These are phyloP conservation scores for Gallinago media DNA, from an alignment of 2,113 vertebrate genomes.

Conservation along the genomic window DNA sequence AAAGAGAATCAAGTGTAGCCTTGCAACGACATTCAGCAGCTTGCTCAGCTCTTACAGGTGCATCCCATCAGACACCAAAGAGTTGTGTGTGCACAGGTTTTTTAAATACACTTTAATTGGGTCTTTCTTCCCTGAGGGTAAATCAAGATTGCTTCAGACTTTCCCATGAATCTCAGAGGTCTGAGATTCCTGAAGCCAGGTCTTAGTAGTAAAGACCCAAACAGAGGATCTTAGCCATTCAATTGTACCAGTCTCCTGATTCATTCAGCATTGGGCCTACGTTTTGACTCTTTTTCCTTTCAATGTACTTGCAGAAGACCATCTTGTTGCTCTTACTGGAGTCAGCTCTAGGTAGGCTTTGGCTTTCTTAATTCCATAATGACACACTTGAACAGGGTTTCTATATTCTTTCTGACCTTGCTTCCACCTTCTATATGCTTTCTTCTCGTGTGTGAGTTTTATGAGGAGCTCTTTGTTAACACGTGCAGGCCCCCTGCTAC, in stretches of 20 bases:
- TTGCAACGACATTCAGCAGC: background rate
- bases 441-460: background rate
- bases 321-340: background rate
- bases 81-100: background rate
- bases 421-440: rapidly evolving
- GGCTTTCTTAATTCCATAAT: background rate
- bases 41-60: background rate
- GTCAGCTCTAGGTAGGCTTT: background rate
- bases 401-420: background rate
- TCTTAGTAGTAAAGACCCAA: background rate
- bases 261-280: rapidly evolving
- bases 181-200: background rate
- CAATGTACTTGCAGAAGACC: background rate
- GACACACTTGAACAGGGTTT: background rate
- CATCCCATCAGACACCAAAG: background rate
- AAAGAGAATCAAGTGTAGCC: background rate
- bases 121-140: rapidly evolving
- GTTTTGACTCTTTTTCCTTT: background rate
- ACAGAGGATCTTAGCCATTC: background rate
- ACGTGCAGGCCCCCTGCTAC: background rate
- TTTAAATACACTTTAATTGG: rapidly evolving
- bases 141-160: background rate
- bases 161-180: background rate
- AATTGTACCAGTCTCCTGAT: background rate
- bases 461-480: background rate